Base-by-base conservation (phyloP, 2,888 invertebrate species). In the Nowickia ferox region DNA sequence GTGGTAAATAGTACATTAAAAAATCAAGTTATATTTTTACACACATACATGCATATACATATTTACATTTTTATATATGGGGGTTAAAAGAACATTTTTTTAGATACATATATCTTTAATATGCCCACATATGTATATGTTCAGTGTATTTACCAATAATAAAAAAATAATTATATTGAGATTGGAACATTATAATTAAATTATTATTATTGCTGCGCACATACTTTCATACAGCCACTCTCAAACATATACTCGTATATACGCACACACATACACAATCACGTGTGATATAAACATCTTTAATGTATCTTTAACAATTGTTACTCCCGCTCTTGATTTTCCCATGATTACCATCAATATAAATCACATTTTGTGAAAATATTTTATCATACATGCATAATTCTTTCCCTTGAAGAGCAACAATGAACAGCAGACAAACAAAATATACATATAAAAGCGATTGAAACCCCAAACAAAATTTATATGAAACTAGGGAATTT, bases 341-440 rank as follows among this genome's bases (percentile, higher is more conserved):
- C 89, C 89, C 88, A 87, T 90, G 89, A 89, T 90, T 90, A 90
- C 89, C 90, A 90, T 89, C 90, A 91, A 90, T 90, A 90, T 91
- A 90, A 90, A 91, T 91, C 90, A 91, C 89, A 90, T 90, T 90
- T 90, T 89, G 88, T 90, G 44, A 89, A 90, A 90, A 77, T 77
- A 11, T 71, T 69, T 71, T 13, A 72, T 65, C 77, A 83, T 68
- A 65, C 71, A 71, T 83, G 66, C 77, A 83, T 72, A 65, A 76
- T 76, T 83, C 63, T 71, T 82, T 63, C 57, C 46, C 13, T 82
- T 42, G 65, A 57, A 63, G 66, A 42, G 57, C 11, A 57, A 40
- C 19, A 68, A 19, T 46, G 63, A 65, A 53, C 11, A 46, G n/a
- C n/a, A 61, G 1, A 44, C 38, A 38, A 40, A 63, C 30, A 9